These are phyloP conservation scores for Cantharis nigra DNA, from an alignment of 2,888 invertebrate genomes.

Conservation along the genomic window DNA sequence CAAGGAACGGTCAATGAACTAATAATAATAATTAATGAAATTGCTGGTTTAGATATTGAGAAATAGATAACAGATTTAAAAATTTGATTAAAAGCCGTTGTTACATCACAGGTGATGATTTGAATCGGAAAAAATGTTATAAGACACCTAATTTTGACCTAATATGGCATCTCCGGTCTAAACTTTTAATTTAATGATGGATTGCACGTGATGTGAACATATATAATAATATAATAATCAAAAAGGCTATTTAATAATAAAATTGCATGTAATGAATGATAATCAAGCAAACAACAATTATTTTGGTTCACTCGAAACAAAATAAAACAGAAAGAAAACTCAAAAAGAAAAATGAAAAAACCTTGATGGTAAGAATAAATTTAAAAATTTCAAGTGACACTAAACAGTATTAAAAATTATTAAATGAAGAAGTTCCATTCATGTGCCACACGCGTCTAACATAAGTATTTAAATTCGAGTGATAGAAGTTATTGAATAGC, in stretches of 20 bases:
- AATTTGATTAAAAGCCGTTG: background rate
- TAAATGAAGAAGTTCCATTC: constrained; percentile 29
- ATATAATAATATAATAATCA: background rate
- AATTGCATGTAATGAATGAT: background rate
- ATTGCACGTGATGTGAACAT: background rate
- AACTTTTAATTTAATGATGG: background rate
- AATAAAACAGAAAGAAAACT: background rate
- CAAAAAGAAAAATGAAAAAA: background rate
- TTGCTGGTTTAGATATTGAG: constrained; percentile 14
- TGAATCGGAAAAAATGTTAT: background rate
- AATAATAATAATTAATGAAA: constrained; percentile 23
- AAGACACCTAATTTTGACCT: background rate
- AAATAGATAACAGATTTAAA: background rate
- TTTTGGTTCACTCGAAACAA: background rate
- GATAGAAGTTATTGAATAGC: constrained; percentile 35
- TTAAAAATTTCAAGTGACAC: background rate
- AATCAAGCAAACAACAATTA: background rate
- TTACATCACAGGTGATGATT: background rate
- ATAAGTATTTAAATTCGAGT: constrained; percentile 33
- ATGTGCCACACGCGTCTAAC: constrained; percentile 16
- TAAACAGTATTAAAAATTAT: constrained; percentile 17
- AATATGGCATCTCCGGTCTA: background rate
- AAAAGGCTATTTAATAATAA: background rate
- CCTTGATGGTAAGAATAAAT: constrained; percentile 1
- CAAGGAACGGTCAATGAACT: constrained; percentile 27